Percentiles rank a stretch among this genome's conserved stretches.
phyloP scores from a whole-genome alignment of 2,888 invertebrate genomes.

The Drosophila lutescens region DNA sequence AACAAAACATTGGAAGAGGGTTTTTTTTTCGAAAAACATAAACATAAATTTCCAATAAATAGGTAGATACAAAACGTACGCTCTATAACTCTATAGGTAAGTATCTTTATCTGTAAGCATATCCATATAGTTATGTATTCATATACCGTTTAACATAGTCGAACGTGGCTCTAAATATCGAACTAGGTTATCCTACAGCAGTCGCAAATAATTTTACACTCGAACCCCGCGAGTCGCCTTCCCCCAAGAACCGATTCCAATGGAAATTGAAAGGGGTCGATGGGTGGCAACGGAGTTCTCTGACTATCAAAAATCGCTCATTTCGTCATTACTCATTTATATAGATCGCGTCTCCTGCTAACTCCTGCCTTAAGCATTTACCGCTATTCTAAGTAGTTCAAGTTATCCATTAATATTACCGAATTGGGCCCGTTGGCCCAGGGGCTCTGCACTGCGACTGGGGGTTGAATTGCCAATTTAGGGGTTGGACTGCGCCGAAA shows the following conservation, averaged over 20 bases:
- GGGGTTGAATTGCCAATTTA: conserved; percentile 12
- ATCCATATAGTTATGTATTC: conserved; percentile 30
- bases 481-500: conserved; percentile 22
- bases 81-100: conserved; percentile 41
- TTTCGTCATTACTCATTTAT: conserved; percentile 45
- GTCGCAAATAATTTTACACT: conserved; percentile 76
- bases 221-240: conserved; percentile 48
- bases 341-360: conserved; percentile 42
- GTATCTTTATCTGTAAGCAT: conserved; percentile 39
- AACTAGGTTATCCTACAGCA: conserved; percentile 72
- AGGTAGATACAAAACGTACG: conserved; percentile 51
- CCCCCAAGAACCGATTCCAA: conserved; percentile 23
- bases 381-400: conserved; percentile 57
- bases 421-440: conserved; percentile 27
- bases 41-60: conserved; percentile 72
- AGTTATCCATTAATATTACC: conserved; percentile 46
- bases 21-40: conserved; percentile 51
- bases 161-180: conserved; percentile 58
- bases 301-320: conserved; percentile 79
- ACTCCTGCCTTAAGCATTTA: conserved; percentile 65
- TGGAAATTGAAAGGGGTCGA: background rate
- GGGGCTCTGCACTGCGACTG: conserved; percentile 4
- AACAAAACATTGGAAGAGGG: conserved; percentile 67
- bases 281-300: conserved; percentile 42
- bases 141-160: conserved; percentile 63